Conservation (phyloP, 2,797 vertebrate genomes). For the Cuniculus paca region DNA sequence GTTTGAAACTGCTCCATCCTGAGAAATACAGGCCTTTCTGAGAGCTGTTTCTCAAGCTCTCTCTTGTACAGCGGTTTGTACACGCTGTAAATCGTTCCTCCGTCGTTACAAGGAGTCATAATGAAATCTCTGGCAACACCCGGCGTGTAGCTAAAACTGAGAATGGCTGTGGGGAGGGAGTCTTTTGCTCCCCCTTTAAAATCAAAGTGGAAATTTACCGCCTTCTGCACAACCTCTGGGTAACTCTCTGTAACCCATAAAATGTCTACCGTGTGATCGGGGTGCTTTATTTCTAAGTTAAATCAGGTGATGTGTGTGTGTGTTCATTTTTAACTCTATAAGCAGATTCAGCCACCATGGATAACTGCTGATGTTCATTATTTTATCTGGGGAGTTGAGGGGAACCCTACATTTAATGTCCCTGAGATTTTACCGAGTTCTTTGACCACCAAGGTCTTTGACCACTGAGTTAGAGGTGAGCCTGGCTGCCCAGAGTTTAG, state of each 20-base stretch:
- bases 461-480: background rate
- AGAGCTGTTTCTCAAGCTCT: background rate
- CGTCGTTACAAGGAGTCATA: background rate
- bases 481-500: accelerated
- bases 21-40: constrained; percentile 57
- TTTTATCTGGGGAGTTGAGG: background rate
- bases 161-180: background rate
- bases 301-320: background rate
- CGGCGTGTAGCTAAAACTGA: background rate
- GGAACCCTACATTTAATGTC: background rate
- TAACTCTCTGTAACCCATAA: background rate
- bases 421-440: background rate
- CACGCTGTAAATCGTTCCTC: background rate
- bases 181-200: background rate
- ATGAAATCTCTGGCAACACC: background rate
- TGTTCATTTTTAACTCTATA: background rate
- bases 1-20: constrained; percentile 44
- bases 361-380: background rate
- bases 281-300: background rate
- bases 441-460: background rate
- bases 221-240: background rate
- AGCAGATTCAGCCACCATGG: background rate
- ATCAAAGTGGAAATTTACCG: background rate
- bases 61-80: background rate
- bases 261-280: background rate